These are phyloP conservation scores for Nothobranchius kuhntae DNA, from an alignment of 2,113 vertebrate species.

Conservation along the genomic window DNA sequence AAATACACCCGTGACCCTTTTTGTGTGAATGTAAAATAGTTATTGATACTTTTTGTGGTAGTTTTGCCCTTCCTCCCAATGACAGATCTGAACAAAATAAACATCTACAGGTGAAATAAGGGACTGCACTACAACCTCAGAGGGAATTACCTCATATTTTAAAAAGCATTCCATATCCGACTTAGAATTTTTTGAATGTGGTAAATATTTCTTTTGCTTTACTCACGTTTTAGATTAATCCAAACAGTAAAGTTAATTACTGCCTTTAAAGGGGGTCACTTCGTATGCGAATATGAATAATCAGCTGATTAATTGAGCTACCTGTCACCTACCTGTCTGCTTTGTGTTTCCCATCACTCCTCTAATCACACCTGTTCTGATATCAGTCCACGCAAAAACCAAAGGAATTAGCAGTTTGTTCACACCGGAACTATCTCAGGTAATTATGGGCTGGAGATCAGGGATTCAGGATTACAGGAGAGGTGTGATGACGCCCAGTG, in stretches of 20 bases:
- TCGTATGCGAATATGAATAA: background rate
- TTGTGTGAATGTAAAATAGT: no score
- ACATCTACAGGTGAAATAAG: no score
- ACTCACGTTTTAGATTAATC: background rate
- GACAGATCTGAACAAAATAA: no score
- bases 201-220: no score
- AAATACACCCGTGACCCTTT: no score
- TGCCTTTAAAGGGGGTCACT: background rate
- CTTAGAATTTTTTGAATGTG: no score
- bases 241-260: background rate
- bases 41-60: no score
- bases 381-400: conserved; percentile 3
- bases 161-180: no score
- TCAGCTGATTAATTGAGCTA: background rate
- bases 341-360: background rate
- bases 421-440: conserved; percentile 29
- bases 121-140: no score
- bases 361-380: background rate
- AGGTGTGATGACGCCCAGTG: conserved; percentile 46
- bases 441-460: conserved; percentile 57
- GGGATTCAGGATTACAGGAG: conserved; percentile 35
- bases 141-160: no score
- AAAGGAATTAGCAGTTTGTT: conserved; percentile 30
- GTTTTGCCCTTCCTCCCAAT: no score
- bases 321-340: background rate